Evolutionary conservation across 2,113 vertebrate species (phyloP).

Genomic region (Galemys pyrenaicus): DNA sequence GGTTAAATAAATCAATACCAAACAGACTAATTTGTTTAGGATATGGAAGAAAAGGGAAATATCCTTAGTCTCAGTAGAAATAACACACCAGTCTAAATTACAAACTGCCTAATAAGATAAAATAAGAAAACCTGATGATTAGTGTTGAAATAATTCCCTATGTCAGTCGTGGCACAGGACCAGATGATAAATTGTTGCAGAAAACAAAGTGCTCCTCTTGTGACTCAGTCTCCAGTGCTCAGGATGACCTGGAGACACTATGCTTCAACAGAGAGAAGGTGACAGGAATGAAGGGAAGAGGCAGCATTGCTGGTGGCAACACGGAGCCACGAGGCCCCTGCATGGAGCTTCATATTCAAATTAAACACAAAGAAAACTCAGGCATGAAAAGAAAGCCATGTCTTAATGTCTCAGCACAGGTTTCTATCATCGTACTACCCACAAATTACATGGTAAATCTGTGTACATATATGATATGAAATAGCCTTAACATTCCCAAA

Average conservation of each 20-base stretch:
- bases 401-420: neutral
- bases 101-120: neutral
- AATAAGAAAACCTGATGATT: neutral
- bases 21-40: neutral
- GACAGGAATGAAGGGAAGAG: neutral
- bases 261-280: neutral
- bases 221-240: neutral
- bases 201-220: neutral
- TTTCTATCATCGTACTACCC: neutral
- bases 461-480: neutral
- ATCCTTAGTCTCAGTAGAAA: neutral
- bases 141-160: neutral
- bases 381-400: neutral
- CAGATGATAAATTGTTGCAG: neutral
- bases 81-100: neutral
- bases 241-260: neutral
- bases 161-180: neutral
- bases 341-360: neutral
- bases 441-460: neutral
- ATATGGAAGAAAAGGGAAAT: neutral
- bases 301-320: rapidly evolving
- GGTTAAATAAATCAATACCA: neutral
- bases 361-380: neutral
- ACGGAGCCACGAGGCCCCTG: neutral
- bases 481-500: neutral